Conservation (phyloP, 2,113 vertebrate genomes). For the Plectropomus leopardus region DNA sequence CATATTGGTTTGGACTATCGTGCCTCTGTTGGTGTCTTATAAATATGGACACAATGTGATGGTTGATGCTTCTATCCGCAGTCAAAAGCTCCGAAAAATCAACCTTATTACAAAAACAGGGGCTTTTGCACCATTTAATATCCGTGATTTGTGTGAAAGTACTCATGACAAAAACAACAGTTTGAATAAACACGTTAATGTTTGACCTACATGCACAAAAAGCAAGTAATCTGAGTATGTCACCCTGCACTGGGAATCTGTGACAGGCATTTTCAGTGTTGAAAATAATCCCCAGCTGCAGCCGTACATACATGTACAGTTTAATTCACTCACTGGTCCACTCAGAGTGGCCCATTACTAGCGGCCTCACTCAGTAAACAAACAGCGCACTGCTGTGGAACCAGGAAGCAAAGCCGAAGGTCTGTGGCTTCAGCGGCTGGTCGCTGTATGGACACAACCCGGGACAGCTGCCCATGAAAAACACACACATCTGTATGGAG, state of each 20-base stretch:
- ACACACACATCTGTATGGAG: conserved; percentile 65
- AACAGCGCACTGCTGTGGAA: conserved; percentile 66
- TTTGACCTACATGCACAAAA: not conserved
- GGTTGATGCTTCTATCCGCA: too few species aligned
- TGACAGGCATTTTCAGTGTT: not conserved
- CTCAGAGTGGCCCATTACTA: conserved; percentile 52
- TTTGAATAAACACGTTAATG: too few species aligned
- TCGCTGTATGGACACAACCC: conserved; percentile 68
- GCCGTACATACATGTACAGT: conserved; percentile 30
- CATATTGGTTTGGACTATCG: too few species aligned
- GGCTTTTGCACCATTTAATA: too few species aligned
- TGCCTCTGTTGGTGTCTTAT: too few species aligned
- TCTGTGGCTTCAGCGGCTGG: conserved; percentile 76
- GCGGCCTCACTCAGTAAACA: conserved; percentile 72
- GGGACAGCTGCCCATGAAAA: conserved; percentile 72
- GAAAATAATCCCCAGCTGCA: not conserved
- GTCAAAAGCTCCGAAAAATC: too few species aligned
- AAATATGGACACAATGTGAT: too few species aligned
- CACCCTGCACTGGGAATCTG: not conserved
- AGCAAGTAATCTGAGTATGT: not conserved
- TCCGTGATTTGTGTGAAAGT: too few species aligned
- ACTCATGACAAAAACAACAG: too few species aligned
- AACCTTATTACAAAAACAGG: too few species aligned
- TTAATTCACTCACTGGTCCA: conserved; percentile 34
- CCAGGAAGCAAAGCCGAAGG: conserved; percentile 58